Evolutionary conservation across 2,888 invertebrate genomes (phyloP).

Genomic region (Trachelus stipa): DNA sequence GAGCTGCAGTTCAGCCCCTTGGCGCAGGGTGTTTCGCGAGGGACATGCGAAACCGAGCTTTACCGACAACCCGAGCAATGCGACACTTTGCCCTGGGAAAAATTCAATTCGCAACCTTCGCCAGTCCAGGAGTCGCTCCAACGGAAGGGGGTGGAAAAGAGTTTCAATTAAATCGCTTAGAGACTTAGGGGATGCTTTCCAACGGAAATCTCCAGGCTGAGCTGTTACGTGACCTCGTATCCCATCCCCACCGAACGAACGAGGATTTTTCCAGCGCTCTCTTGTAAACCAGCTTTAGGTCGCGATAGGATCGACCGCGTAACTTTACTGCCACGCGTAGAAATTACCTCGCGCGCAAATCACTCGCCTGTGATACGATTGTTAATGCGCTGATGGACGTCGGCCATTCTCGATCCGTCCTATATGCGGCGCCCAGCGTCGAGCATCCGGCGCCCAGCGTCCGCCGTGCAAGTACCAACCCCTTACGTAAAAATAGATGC

Average conservation of each 20-base stretch:
- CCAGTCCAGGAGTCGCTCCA: background rate
- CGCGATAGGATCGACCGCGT: background rate
- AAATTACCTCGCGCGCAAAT: slow-evolving; percentile 58
- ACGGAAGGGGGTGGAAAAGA: background rate
- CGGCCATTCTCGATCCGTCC: slow-evolving; percentile 56
- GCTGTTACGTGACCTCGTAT: background rate
- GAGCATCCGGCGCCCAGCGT: background rate
- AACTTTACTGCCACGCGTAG: background rate
- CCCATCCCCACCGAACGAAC: background rate
- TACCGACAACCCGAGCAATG: background rate
- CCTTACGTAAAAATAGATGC: slow-evolving; percentile 56
- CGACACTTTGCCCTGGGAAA: background rate
- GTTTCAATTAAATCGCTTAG: background rate
- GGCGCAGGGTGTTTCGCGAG: background rate
- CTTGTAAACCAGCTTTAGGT: background rate
- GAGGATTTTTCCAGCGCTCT: background rate
- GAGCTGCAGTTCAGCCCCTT: background rate
- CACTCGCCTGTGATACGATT: slow-evolving; percentile 64
- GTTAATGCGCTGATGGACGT: slow-evolving; percentile 63
- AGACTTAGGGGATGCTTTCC: background rate
- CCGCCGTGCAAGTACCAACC: background rate
- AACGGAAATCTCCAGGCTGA: background rate
- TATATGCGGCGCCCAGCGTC: slow-evolving; percentile 33
- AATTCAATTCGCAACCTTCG: background rate
- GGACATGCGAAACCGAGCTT: background rate